phyloP scores from a whole-genome alignment of 2,797 vertebrate species.

The Pachyuromys duprasi region DNA sequence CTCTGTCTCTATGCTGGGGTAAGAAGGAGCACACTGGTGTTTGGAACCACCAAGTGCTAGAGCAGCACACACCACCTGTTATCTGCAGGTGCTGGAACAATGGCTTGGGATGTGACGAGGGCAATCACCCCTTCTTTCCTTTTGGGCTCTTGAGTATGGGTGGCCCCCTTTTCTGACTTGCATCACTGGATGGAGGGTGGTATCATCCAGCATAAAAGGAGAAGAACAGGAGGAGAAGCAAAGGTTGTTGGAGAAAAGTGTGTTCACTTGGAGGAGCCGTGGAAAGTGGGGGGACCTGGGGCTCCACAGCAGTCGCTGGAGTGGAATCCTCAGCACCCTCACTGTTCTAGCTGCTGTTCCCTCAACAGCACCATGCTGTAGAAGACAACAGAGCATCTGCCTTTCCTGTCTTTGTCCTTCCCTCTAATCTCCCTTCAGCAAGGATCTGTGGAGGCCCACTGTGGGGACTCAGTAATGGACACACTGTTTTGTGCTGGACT shows the following conservation, averaged over 20 bases:
- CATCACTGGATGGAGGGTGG: background rate
- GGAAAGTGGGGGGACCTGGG: background rate
- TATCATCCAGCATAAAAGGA: background rate
- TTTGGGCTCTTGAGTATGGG: background rate
- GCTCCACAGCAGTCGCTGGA: background rate
- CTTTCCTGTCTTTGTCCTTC: background rate
- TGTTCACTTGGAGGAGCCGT: background rate
- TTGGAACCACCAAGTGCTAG: background rate
- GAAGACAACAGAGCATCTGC: background rate
- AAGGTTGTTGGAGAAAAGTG: background rate
- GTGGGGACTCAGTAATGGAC: background rate
- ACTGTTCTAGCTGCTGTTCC: background rate
- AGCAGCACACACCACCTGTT: background rate
- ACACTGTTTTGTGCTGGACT: background rate
- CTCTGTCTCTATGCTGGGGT: conserved; percentile 91
- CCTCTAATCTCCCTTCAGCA: background rate
- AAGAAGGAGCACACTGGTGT: background rate
- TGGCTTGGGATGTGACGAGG: background rate
- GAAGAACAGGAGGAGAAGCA: background rate
- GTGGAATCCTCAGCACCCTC: background rate
- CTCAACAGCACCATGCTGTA: background rate
- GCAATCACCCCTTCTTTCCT: background rate
- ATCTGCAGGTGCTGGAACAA: background rate
- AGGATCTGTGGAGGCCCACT: background rate
- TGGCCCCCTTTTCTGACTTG: conserved; percentile 10